A percentile compares a stretch with the other conserved stretches of the same genome.
Evolutionary conservation across 2,888 invertebrate species (phyloP).

Genomic region (Dasypolia templi): DNA sequence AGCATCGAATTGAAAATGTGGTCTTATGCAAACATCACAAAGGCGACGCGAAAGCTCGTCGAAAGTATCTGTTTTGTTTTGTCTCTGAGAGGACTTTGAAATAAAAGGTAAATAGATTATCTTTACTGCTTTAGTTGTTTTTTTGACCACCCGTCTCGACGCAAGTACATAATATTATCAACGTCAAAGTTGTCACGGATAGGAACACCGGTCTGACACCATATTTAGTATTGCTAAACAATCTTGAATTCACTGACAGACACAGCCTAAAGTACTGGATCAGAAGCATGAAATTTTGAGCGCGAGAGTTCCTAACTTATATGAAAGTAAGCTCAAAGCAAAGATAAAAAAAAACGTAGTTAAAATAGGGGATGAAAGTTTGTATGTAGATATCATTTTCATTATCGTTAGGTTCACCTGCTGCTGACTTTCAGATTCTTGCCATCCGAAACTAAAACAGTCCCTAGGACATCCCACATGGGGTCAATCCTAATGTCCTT

Average conservation of each 20-base stretch:
- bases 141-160: neutral
- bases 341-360: too few species aligned
- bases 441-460: neutral
- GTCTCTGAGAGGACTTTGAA: neutral
- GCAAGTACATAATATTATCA: neutral
- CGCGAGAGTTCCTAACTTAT: neutral
- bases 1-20: slow-evolving; percentile 35
- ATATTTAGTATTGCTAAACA: neutral
- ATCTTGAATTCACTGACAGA: neutral
- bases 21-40: slow-evolving; percentile 20
- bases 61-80: slow-evolving; percentile 15
- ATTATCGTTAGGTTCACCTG: neutral
- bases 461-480: neutral
- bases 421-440: neutral
- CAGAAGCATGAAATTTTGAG: neutral
- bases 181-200: neutral
- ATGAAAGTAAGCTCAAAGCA: neutral
- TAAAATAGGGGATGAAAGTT: neutral
- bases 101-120: slow-evolving; percentile 5
- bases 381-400: neutral
- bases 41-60: neutral
- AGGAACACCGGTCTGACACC: neutral
- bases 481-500: neutral
- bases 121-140: neutral
- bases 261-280: neutral